Percentiles rank a stretch among this genome's conserved stretches.
Conservation (phyloP, 2,797 vertebrate species). For the Typhlichthys eigenmanni region DNA sequence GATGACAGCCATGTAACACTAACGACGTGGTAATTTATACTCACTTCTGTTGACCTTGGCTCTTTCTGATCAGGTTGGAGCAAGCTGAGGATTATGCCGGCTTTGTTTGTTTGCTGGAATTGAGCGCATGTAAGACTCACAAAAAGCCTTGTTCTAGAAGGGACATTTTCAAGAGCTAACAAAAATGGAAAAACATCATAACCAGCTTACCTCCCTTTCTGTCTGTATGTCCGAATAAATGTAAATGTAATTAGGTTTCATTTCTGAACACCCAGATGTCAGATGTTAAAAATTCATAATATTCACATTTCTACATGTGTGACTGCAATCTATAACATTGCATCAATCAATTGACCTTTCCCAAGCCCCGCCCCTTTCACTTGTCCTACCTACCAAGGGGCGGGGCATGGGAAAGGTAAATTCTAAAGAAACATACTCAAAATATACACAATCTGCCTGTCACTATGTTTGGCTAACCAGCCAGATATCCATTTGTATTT, state of each 20-base stretch:
- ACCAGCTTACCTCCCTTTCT: conserved; percentile 1
- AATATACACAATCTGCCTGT: not conserved
- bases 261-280: conserved; percentile 1
- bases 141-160: conserved; percentile 43
- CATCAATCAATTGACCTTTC: too few species aligned
- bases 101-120: conserved; percentile 61
- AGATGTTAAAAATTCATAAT: conserved; percentile 11
- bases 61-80: conserved; percentile 45
- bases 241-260: conserved; percentile 30
- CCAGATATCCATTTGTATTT: not conserved
- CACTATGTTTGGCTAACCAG: not conserved
- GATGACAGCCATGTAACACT: conserved; percentile 42
- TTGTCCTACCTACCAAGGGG: too few species aligned
- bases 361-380: too few species aligned
- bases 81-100: conserved; percentile 61
- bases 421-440: too few species aligned
- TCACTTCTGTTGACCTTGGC: conserved; percentile 48
- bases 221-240: conserved; percentile 10
- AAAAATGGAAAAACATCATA: conserved; percentile 12
- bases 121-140: conserved; percentile 25
- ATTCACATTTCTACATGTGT: conserved; percentile 11
- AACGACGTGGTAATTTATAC: conserved; percentile 41
- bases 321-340: too few species aligned
- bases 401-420: not conserved
- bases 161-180: conserved; percentile 37